Conservation (phyloP, 53 echinoderm and acorn worm species). For the Holothuria leucospilota region DNA sequence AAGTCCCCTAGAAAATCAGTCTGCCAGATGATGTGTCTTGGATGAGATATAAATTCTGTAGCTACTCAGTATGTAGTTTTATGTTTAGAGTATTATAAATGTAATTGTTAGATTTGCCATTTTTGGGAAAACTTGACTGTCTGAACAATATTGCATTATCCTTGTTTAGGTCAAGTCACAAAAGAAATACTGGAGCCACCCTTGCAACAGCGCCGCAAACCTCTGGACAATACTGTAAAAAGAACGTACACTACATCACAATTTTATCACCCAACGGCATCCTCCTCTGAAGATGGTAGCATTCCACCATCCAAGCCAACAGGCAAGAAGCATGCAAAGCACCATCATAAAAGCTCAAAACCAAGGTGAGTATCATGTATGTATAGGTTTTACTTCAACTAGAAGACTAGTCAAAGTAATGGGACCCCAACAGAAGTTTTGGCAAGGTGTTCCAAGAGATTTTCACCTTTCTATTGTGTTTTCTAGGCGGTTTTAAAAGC, state of each 20-base stretch:
- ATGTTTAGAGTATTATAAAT: too few relatives aligned
- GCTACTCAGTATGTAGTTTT: too few relatives aligned
- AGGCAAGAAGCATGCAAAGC: slow-evolving; percentile 19
- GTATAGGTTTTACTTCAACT: too few relatives aligned
- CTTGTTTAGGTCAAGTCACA: slow-evolving; percentile 13
- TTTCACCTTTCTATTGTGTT: too few relatives aligned
- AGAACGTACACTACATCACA: slow-evolving; percentile 89
- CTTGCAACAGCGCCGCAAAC: slow-evolving; percentile 76
- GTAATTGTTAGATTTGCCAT: too few relatives aligned
- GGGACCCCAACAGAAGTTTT: too few relatives aligned
- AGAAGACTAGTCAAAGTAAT: too few relatives aligned
- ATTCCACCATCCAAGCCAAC: slow-evolving; percentile 2
- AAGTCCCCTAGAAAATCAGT: too few relatives aligned
- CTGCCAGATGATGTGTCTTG: too few relatives aligned
- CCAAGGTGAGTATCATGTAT: slow-evolving; percentile 30
- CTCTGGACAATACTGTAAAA: slow-evolving; percentile 55
- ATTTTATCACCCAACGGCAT: slow-evolving; percentile 32
- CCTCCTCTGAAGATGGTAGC: slow-evolving; percentile 26
- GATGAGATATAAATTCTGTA: too few relatives aligned
- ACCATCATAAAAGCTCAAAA: slow-evolving; percentile 35
- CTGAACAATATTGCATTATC: neutral
- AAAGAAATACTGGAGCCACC: slow-evolving; percentile 75
- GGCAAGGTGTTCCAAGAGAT: too few relatives aligned
- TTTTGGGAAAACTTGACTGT: neutral
- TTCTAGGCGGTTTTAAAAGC: too few relatives aligned